Base-by-base conservation (phyloP, 2,888 invertebrate genomes). In the Trachelus troglodyta region DNA sequence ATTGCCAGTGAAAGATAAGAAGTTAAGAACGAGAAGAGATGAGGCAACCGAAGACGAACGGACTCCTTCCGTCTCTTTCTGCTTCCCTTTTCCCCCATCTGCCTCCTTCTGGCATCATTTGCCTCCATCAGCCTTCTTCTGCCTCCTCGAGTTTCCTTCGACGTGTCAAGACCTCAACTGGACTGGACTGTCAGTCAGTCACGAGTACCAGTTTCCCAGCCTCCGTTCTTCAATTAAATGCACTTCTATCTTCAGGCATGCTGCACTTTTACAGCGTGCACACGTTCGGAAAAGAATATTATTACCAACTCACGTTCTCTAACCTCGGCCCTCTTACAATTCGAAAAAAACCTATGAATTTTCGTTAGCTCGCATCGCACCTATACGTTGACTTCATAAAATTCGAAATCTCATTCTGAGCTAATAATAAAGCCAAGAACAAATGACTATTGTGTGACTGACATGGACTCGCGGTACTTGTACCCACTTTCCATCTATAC, bases 181-280 rank as follows among this genome's bases (percentile, higher is more conserved):
- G 56, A 56, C 56, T 56, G 2, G 56, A 56, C 56, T 56, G 56
- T 56, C 56, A 56, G 71, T 71, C 71, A 71, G 33, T 71, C 34
- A 34, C 71, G 33, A 71, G 33, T 34, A 23, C 71, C 71, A 71
- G 71, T 71, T 34, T 71, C 71, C 33, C 71, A 71, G 71, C 71
- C 71, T 71, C 71, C 71, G 71, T 71, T 31, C 71, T 31, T 71
- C 33, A 34, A 71, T 71, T 71, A 71, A 71, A 71, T 71, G 33
- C 71, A 34, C 71, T 71, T 31, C 71, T 34, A 34, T 56, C 56
- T 56, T 56, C 56, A 56, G 23, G 23, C 56, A 56, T 56, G 56
- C 56, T 56, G 56, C 56, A 23, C 56, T 56, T 23, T 56, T 56
- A 9, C 56, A 56, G 23, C 9, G 56, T 6, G 23, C 56, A 9